Evolutionary conservation across 2,888 invertebrate genomes (phyloP).

Genomic region (Cerastis rubricosa): DNA sequence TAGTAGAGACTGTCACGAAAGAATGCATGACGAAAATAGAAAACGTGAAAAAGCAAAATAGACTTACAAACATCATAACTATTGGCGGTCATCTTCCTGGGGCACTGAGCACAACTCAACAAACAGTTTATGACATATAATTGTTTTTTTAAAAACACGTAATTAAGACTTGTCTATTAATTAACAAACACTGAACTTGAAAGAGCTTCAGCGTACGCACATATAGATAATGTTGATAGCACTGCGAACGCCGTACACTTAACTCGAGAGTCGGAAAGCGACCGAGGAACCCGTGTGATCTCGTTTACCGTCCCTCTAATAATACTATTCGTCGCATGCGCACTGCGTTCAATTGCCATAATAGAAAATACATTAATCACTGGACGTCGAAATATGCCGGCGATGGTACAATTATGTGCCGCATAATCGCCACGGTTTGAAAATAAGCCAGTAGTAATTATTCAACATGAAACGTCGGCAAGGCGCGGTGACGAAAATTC

Average conservation of each 20-base stretch:
- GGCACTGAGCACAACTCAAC: constrained; percentile 50
- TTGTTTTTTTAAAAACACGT: constrained; percentile 54
- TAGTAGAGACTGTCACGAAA: background rate
- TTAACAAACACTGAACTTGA: constrained; percentile 55
- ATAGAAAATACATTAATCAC: constrained; percentile 87
- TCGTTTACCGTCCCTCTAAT: constrained; percentile 80
- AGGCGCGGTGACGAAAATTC: constrained; percentile 54
- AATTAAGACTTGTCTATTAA: constrained; percentile 50
- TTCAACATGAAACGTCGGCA: constrained; percentile 78
- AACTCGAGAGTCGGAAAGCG: constrained; percentile 66
- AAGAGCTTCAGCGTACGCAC: constrained; percentile 65
- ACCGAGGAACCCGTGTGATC: constrained; percentile 77
- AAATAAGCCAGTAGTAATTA: constrained; percentile 80
- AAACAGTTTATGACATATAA: constrained; percentile 33
- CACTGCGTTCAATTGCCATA: constrained; percentile 85
- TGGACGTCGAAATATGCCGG: constrained; percentile 75
- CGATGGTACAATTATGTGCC: constrained; percentile 71
- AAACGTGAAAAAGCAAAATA: constrained; percentile 23
- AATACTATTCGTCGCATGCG: constrained; percentile 88
- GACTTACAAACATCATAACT: constrained; percentile 74
- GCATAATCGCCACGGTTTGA: constrained; percentile 83
- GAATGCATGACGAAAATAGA: constrained; percentile 18
- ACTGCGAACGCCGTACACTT: constrained; percentile 71
- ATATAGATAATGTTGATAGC: constrained; percentile 70
- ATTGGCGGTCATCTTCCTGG: constrained; percentile 72